Base-by-base conservation (phyloP, 2,888 invertebrate genomes). In the Pseudoips prasinana region DNA sequence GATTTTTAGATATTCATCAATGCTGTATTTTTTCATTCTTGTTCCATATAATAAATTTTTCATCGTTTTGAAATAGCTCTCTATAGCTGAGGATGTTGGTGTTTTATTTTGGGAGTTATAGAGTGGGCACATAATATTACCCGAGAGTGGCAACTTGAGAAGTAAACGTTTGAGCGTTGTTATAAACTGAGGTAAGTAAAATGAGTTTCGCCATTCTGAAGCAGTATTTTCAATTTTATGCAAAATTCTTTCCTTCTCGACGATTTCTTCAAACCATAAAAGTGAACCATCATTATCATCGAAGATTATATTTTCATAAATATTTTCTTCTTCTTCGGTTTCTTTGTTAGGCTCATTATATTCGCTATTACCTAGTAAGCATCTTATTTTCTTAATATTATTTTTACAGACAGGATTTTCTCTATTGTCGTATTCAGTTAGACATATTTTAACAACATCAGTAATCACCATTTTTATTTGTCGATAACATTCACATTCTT, bases 101-200 rank as follows among this genome's bases (percentile, higher is more conserved):
- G 33, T 25, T 36, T 44, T 44, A 30, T 44, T 44, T 39, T 39
- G 33, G 27, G 39, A 36, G 23, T 36, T 36, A 33, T 35, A 43
- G 33, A 33, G 28, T 34, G 39, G 38, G 38, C 41, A 42, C 38
- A 42, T 39, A 34, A 42, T 39, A 42, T 39, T 39, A 42, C 34
- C 34, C 42, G 39, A 39, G 39, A 42, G 39, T 29, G 42, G 42
- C 34, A 42, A 34, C 39, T 42, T n/a, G n/a, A n/a, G n/a, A n/a
- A n/a, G n/a, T n/a, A n/a, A n/a, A n/a, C n/a, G n/a, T n/a, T n/a
- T n/a, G n/a, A n/a, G n/a, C n/a, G n/a, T n/a, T n/a, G n/a, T n/a
- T n/a, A n/a, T n/a, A n/a, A n/a, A n/a, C n/a, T 42, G 35, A 30
- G 44, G 44, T 26, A 36, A 36, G 36, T 44, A 44, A 33, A 36